Evolutionary conservation across 2,113 vertebrate species (phyloP).

Genomic region (Hiodon alosoides): DNA sequence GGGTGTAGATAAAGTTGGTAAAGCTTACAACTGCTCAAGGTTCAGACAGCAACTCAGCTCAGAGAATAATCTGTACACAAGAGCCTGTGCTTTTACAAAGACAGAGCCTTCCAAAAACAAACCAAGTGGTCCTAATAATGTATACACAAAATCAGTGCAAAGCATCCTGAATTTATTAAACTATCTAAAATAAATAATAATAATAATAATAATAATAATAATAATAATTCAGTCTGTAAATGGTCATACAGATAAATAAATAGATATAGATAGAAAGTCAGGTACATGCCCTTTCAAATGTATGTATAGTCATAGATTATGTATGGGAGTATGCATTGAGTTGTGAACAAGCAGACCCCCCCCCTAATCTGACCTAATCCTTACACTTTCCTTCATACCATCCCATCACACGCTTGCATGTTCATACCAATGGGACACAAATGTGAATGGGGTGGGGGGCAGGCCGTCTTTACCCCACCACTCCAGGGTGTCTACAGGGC

Average conservation of each 20-base stretch:
- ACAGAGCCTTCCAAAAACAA: not conserved
- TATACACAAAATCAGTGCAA: conserved; percentile 22
- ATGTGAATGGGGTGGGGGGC: not conserved
- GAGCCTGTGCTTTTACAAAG: not conserved
- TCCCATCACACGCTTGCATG: no score
- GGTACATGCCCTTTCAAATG: not conserved
- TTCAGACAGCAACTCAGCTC: no score
- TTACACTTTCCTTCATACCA: no score
- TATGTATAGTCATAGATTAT: not conserved
- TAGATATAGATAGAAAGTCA: not conserved
- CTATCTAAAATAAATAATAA: no score
- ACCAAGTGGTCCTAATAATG: not conserved
- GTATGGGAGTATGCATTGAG: not conserved
- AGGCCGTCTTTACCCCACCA: no score
- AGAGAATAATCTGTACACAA: no score
- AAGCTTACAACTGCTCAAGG: no score
- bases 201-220: no score
- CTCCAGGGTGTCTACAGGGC: no score
- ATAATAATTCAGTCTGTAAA: not conserved
- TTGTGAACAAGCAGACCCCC: not conserved
- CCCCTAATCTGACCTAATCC: no score
- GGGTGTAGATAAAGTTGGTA: no score
- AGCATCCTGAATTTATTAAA: not conserved
- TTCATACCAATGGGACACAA: no score
- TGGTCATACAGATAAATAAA: not conserved